Evolutionary conservation across 2,888 invertebrate species (phyloP).

Genomic region (Malthinus flaveolus): DNA sequence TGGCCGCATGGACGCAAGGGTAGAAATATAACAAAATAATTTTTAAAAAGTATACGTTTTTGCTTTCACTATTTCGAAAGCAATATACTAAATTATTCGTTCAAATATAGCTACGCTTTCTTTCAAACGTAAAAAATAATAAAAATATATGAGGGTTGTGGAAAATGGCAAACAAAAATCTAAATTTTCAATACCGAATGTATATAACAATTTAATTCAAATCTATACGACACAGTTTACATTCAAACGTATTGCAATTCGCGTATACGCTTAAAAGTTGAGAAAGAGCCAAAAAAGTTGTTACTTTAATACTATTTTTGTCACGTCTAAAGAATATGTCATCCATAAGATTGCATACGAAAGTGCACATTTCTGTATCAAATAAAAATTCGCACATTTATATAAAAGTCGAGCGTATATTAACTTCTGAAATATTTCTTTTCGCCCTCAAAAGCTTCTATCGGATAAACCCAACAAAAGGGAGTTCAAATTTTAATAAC

Average conservation of each 20-base stretch:
- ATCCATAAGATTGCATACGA: slow-evolving; percentile 20
- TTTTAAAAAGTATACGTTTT: slow-evolving; percentile 1
- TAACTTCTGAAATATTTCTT: no score
- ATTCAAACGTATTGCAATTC: slow-evolving; percentile 3
- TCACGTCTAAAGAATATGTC: slow-evolving; percentile 19
- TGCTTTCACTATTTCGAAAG: slow-evolving; percentile 1
- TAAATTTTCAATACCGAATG: slow-evolving; percentile 18
- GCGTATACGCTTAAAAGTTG: neutral
- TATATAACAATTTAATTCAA: slow-evolving; percentile 14
- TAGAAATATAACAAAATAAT: neutral
- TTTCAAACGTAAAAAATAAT: slow-evolving; percentile 5
- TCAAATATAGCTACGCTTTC: slow-evolving; percentile 7
- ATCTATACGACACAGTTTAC: slow-evolving; percentile 7
- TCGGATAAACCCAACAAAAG: no score
- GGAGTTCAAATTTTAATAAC: no score
- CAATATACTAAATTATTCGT: slow-evolving; percentile 8
- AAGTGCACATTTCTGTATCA: slow-evolving; percentile 20
- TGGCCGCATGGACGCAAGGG: no score
- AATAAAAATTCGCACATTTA: slow-evolving; percentile 1
- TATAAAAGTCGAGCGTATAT: no score
- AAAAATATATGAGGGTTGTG: slow-evolving; percentile 8
- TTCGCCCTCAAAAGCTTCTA: no score
- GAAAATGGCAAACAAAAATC: slow-evolving; percentile 8
- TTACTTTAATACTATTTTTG: neutral
- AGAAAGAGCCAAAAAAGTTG: neutral